Percentiles rank a stretch among this genome's conserved stretches.
Conservation (phyloP, 2,113 vertebrate species). For the Anolis carolinensis region DNA sequence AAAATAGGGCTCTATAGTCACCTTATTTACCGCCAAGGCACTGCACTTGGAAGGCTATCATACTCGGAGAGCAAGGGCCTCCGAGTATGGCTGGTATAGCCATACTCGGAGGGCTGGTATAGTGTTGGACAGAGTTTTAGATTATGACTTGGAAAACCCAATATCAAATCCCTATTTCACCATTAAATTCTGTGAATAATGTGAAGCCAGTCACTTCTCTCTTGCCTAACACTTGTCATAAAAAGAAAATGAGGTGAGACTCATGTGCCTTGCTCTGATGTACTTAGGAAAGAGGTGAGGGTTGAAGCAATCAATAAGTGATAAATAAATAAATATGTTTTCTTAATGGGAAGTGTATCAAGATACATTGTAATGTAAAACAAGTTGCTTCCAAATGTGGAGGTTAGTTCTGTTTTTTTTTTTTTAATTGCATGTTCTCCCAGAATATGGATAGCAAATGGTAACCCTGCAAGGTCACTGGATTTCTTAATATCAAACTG, state of each 20-base stretch:
- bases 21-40: no score
- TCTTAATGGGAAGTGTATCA: not conserved
- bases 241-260: not conserved
- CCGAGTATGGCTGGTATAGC: no score
- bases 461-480: not conserved
- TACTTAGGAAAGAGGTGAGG: not conserved
- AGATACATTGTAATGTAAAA: not conserved
- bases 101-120: not conserved
- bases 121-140: not conserved
- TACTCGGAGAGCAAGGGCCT: no score
- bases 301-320: not conserved
- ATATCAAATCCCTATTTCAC: not conserved
- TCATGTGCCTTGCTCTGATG: not conserved
- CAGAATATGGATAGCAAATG: conserved; percentile 28
- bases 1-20: no score
- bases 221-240: no score
- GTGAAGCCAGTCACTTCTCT: no score
- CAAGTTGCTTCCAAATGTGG: not conserved
- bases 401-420: not conserved
- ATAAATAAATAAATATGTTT: not conserved
- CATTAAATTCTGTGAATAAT: not conserved
- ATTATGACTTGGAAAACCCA: not conserved
- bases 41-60: no score
- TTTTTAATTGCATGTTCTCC: not conserved
- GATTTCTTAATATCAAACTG: conserved; percentile 44